Base-by-base conservation (phyloP, 2,797 vertebrate genomes). In the Periparus ater region DNA sequence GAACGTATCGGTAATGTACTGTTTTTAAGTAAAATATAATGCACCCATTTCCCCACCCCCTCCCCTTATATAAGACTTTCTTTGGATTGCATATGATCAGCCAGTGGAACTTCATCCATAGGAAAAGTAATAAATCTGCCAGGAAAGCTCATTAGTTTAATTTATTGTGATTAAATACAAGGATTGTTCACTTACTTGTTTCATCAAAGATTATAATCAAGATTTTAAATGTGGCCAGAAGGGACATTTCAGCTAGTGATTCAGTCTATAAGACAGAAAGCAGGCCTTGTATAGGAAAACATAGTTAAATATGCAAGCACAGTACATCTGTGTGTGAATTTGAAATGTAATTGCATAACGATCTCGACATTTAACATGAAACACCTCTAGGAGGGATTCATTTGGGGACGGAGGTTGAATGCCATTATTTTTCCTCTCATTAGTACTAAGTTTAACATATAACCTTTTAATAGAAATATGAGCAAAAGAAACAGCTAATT, bases 111-210 rank as follows among this genome's bases (percentile, higher is more conserved):
- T 72, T 89, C 50, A 89, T 88, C 91, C 57, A 77, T 54, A 85
- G 54, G 51, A 93, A 78, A 90, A 73, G 44, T 81, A 90, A 91
- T 82, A 91, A 88, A 93, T 76, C 66, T 89, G 54, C 71, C 86
- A 95, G 70, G 63, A 82, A 93, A 87, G 34, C 81, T 95, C 81
- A 82, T 96, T 88, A 82, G 45, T 94, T 87, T 94, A 96, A 96
- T 93, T 86, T 91, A 92, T 96, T 95, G 66, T 96, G 91, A 94
- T 95, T 94, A 95, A 92, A 92, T 85, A 85, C 85, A 92, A 76
- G 48, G 82, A 85, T 62, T 94, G 73, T 87, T 93, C 86, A 67
- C 60, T 86, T 95, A 63, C 44, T 63, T 79, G 53, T 91, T 95
- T 87, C 86, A 88, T 86, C 74, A 90, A 70, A 51, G 60, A 90